Conservation (phyloP, 1,140 invertebrate species). For the Formica selysi region DNA sequence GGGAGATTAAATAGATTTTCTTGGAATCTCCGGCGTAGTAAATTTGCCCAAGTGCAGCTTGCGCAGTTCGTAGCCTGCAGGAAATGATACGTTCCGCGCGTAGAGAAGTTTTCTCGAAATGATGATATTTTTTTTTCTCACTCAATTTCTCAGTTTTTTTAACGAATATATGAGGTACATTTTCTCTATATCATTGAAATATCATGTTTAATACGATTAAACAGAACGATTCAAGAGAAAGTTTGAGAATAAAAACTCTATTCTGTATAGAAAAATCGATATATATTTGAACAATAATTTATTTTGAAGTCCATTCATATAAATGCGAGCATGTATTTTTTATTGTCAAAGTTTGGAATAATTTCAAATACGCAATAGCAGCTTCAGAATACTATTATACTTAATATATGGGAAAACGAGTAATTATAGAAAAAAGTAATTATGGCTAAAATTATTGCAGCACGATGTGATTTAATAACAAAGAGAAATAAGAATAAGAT, state of each 20-base stretch:
- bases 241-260: background rate
- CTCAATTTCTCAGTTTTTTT: background rate
- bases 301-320: background rate
- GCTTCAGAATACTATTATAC: too few species aligned
- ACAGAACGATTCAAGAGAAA: background rate
- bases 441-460: too few species aligned
- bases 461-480: background rate
- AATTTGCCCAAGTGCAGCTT: slow-evolving; percentile 65
- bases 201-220: background rate
- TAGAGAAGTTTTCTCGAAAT: slow-evolving; percentile 29
- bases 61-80: slow-evolving; percentile 27
- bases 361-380: too few species aligned
- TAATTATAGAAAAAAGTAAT: background rate
- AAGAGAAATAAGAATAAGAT: too few species aligned
- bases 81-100: slow-evolving; percentile 28
- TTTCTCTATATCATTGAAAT: background rate
- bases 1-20: slow-evolving; percentile 74
- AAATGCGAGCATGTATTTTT: too few species aligned
- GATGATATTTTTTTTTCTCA: slow-evolving; percentile 25
- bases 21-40: slow-evolving; percentile 62
- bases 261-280: background rate
- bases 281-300: background rate
- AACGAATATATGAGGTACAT: background rate
- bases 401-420: too few species aligned
- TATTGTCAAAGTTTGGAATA: too few species aligned